Evolutionary conservation across 2,113 vertebrate species (phyloP), one percentile per base, ranked within the genome.

Genomic region (Macquaria australasica): DNA sequence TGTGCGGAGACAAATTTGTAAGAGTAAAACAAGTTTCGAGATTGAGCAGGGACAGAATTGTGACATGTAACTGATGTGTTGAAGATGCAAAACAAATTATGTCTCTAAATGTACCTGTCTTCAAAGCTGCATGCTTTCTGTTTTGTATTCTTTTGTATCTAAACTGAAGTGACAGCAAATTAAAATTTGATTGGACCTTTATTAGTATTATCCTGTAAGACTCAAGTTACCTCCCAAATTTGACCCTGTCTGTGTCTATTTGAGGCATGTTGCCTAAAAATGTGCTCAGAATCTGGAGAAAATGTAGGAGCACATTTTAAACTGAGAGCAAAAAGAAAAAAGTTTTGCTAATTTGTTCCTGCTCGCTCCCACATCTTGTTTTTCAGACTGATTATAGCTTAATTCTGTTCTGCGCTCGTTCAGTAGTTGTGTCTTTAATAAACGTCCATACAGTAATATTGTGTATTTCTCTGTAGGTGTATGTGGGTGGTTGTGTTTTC

Each of bases 101-200:
- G 8, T 25, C 8, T 39, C 34, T 72, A 5, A 56, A n/a, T 18
- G 23, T 34, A 56, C 39, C 6, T 59, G 23, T 34, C 18, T 77
- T 45, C 15, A 60, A 77, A 53, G 39, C 6, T 18, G 51, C 16
- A 55, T 5, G 4, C 62, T 25, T 21, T 50, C 25, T 28, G 11
- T 43, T 60, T 21, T 31, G 50, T 15, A 37, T 16, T 15, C 16
- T 48, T 63, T 34, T 63, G 43, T 43, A 34, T 66, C 12, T n/a
- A 14, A 74, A 67, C 28, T 60, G 6, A 83, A 34, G 43, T 55
- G 51, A 37, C 21, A 63, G 11, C 31, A n/a, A 21, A 64, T 48
- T n/a, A 15, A 71, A 64, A 34, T 59, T 66, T 58, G 11, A 73
- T 78, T 72, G 66, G 55, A 55, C 63, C 15, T 70, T 28, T 58